A percentile compares a stretch with the other conserved stretches of the same genome.
Conservation (phyloP, 2,888 invertebrate species). For the Protonemura montana region DNA sequence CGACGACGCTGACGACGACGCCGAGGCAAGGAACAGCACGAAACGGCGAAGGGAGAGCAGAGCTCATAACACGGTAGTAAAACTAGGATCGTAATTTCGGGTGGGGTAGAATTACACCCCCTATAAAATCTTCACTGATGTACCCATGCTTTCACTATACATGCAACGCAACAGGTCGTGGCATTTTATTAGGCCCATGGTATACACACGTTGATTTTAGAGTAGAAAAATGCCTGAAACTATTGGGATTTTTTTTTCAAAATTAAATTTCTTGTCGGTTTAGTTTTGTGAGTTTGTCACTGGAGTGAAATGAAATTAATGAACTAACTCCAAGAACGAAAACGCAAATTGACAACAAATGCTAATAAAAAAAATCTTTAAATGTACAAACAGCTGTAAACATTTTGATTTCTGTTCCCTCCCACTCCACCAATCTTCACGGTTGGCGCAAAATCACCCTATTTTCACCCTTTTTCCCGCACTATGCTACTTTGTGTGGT, state of each 20-base stretch:
- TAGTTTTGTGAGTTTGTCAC: no score
- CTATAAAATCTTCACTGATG: slow-evolving; percentile 39
- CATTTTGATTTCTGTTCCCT: no score
- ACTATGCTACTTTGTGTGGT: no score
- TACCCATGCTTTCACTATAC: neutral
- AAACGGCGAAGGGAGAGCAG: slow-evolving; percentile 13
- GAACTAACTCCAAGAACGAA: no score
- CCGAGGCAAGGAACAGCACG: neutral
- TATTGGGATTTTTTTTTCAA: neutral
- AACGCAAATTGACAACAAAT: no score
- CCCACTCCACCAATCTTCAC: no score
- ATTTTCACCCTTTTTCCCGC: no score
- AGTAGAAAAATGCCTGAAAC: neutral
- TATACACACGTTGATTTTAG: neutral
- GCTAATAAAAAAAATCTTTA: no score
- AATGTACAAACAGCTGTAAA: no score
- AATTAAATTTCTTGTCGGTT: neutral
- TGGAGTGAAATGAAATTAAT: no score
- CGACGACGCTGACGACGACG: neutral
- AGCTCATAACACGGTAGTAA: slow-evolving; percentile 48
- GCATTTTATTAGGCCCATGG: slow-evolving; percentile 34
- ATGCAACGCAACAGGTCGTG: slow-evolving; percentile 40
- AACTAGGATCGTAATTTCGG: slow-evolving; percentile 48
- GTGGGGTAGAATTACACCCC: slow-evolving; percentile 44
- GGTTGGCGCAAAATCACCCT: no score